Evolutionary conservation across 1,140 invertebrate species (phyloP), one percentile per base, ranked within the genome.

Genomic region (Drosophila carrolli): DNA sequence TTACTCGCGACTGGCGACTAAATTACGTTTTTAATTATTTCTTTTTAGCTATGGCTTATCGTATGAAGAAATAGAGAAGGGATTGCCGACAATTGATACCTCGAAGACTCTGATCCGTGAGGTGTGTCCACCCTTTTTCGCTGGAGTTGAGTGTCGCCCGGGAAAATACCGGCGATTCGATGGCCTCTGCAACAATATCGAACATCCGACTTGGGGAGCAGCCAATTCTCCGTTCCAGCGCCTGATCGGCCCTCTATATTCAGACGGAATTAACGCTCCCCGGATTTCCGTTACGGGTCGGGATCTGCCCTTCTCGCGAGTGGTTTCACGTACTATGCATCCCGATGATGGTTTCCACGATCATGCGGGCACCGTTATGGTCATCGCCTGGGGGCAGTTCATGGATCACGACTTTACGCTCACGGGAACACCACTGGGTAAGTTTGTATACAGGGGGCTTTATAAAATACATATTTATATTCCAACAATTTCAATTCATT

Each of bases 371-470:
- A 98, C 97, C 11, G 96, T 98, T 68, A 97, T 98, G 96, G 95
- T 98, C 44, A 97, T 98, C 65, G 97, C 97, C 55, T 98, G 97
- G 97, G 97, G 97, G 79, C 97, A 98, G 93, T 98, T 98, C 92
- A 97, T 98, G 95, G 97, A 98, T 92, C 97, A 98, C 93, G 97
- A 98, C 91, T 96, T 97, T 78, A 98, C 97, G 1, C 94, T 98
- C 9, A 98, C 97, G 53, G 97, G 95, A 32, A 97, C 96, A 35
- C 97, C 97, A 62, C 93, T 97, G 68, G 96, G 96, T 97, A 94
- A 43, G 29, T 32, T 32, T 32, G 7, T 1, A 0, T 8, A 32
- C 29, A 0, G 7, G 8, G 6, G 29, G 29, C 1, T 32, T 32
- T 32, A 29, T 6, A 29, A 29, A 5, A 29, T 6, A n/a, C 5